Evolutionary conservation across 1,140 invertebrate species (phyloP).

Genomic region (Zaprionus inermis): DNA sequence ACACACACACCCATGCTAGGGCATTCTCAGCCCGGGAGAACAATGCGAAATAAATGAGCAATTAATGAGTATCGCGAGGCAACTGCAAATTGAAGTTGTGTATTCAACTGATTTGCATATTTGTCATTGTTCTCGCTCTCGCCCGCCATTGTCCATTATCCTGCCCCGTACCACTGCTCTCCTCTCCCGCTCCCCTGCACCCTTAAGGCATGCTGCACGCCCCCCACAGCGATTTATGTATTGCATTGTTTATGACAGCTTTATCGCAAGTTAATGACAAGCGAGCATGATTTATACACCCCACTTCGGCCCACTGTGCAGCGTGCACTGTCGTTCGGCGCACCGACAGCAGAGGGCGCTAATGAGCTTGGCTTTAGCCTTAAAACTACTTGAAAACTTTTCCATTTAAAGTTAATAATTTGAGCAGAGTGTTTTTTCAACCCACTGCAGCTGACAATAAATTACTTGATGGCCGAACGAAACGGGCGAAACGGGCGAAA

Average conservation of each 20-base stretch:
- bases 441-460: constrained; percentile 42
- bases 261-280: constrained; percentile 77
- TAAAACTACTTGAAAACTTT: constrained; percentile 54
- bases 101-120: constrained; percentile 68
- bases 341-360: constrained; percentile 40
- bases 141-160: constrained; percentile 9
- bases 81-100: constrained; percentile 25
- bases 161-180: not conserved
- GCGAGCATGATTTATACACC: constrained; percentile 65
- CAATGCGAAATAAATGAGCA: constrained; percentile 29
- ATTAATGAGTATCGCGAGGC: constrained; percentile 16
- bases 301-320: not conserved
- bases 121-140: constrained; percentile 66
- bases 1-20: not conserved
- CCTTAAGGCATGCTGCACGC: not conserved
- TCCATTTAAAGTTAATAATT: constrained; percentile 56
- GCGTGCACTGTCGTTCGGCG: constrained; percentile 3
- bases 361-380: constrained; percentile 48
- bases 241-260: constrained; percentile 82
- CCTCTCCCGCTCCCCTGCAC: not conserved
- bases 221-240: constrained; percentile 63
- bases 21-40: not conserved
- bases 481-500: not conserved
- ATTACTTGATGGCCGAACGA: constrained; percentile 30
- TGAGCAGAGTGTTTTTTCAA: constrained; percentile 12